These are phyloP conservation scores for Bicyclus anynana DNA, from an alignment of 1,140 invertebrate species.

Conservation along the genomic window DNA sequence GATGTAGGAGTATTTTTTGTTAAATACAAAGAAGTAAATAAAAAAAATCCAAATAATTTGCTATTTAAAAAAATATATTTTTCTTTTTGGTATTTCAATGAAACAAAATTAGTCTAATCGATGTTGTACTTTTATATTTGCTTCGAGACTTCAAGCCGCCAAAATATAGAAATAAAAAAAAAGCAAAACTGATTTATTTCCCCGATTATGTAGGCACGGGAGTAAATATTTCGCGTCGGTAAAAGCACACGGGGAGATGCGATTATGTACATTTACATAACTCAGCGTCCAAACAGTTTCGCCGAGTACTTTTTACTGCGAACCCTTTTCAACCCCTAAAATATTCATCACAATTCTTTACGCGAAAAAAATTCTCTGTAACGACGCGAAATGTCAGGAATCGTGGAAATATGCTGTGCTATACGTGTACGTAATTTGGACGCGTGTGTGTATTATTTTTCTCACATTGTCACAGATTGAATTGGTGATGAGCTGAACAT, in stretches of 20 bases:
- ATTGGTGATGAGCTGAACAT: background rate
- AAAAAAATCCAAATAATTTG: too few relatives aligned
- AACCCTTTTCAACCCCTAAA: conserved; percentile 26
- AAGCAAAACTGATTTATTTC: background rate
- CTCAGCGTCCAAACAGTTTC: conserved; percentile 20
- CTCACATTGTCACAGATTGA: conserved; percentile 2
- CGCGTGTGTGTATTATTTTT: conserved; percentile 6
- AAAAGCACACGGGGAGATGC: conserved; percentile 11
- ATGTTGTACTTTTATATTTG: too few relatives aligned
- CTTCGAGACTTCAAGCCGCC: too few relatives aligned
- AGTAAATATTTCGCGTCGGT: background rate
- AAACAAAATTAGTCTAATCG: too few relatives aligned
- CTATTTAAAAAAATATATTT: too few relatives aligned
- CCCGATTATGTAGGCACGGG: background rate
- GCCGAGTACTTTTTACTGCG: conserved; percentile 19
- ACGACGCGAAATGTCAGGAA: conserved; percentile 12
- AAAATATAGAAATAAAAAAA: too few relatives aligned
- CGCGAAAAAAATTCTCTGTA: conserved; percentile 18
- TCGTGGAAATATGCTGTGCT: conserved; percentile 4
- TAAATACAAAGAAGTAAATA: too few relatives aligned
- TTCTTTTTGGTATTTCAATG: too few relatives aligned
- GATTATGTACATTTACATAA: conserved; percentile 25
- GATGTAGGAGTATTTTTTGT: too few relatives aligned
- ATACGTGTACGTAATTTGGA: conserved; percentile 7
- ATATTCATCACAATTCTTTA: conserved; percentile 27